Conservation (phyloP, 2,888 invertebrate genomes). For the Andrena haemorrhoa region DNA sequence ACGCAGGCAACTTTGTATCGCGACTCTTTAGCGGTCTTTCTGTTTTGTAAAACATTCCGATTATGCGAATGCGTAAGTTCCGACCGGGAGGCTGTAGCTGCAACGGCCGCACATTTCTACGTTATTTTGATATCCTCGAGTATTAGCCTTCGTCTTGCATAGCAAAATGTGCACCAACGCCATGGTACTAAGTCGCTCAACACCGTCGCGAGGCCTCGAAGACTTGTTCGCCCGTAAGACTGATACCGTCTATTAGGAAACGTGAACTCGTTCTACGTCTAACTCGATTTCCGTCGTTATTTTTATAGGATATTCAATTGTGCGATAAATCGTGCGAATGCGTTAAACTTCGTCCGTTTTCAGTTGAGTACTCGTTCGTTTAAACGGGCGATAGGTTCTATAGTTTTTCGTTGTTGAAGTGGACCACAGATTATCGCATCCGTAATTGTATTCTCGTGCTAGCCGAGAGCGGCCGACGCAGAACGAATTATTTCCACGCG, state of each 20-base stretch:
- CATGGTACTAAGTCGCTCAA: background rate
- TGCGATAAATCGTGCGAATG: background rate
- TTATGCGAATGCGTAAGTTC: background rate
- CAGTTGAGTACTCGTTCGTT: background rate
- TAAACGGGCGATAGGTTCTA: background rate
- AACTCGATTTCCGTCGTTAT: background rate
- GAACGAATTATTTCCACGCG: background rate
- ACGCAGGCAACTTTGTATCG: background rate
- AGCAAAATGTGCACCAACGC: background rate
- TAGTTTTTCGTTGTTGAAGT: conserved; percentile 1
- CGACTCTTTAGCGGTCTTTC: background rate
- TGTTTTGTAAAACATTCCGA: conserved; percentile 39
- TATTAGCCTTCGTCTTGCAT: background rate
- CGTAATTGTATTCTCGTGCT: conserved; percentile 6
- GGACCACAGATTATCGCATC: conserved; percentile 1
- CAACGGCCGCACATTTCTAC: too few species aligned
- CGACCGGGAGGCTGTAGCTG: too few species aligned
- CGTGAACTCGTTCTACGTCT: background rate
- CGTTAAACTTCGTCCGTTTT: background rate
- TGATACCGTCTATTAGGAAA: conserved; percentile 27
- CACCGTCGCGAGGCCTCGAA: conserved; percentile 25
- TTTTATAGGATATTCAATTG: background rate
- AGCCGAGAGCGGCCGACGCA: too few species aligned
- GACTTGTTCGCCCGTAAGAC: conserved; percentile 44
- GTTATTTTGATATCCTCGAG: too few species aligned